Base-by-base conservation (phyloP, 2,888 invertebrate genomes). In the Holacanthella duospinosa region DNA sequence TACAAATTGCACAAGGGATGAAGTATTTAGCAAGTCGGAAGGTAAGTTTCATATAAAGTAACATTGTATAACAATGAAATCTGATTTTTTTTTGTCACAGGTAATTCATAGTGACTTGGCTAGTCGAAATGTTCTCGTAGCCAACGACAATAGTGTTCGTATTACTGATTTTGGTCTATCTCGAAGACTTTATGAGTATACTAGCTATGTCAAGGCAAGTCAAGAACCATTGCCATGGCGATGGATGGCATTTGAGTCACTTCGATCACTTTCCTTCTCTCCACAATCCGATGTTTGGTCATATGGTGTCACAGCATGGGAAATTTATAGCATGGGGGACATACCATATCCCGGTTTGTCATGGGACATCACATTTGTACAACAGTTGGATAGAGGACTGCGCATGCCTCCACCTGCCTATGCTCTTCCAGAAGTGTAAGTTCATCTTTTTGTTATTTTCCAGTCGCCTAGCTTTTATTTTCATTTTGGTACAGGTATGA, bases 91-190 rank as follows among this genome's bases (percentile, higher is more conserved):
- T 6, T 53, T 6, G 19, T 53, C n/a, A 4, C n/a, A 57, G 57
- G 57, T 57, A 12, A 57, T 57, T 29, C 57, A 57, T 21, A 29
- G 29, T 29, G 57, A 57, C 24, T 21, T 57, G 21, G 57, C 57
- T 21, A 57, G 29, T 4, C 28, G 57, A 21, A 57, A 57, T 21
- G 25, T 57, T 57, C 24, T 57, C 3, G 12, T 57, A 9, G 29
- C 57, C 3, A 21, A 6, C 24, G 29, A 57, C 36, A 29, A 57
- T 16, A 29, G 29, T n/a, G 36, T 29, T 19, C 27, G 29, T 2
- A 57, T 57, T n/a, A 57, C 57, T 2, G 57, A 57, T 29, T 57
- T 57, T 57, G 57, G 57, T 16, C 29, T 57, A 9, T 57, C 57
- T 29, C 57, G 57, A 3, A 4, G 57, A 9, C 36, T 57, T n/a